A percentile compares a stretch with the other conserved stretches of the same genome.
Evolutionary conservation across 2,888 invertebrate species (phyloP).

Genomic region (Allophyes oxyacanthae): DNA sequence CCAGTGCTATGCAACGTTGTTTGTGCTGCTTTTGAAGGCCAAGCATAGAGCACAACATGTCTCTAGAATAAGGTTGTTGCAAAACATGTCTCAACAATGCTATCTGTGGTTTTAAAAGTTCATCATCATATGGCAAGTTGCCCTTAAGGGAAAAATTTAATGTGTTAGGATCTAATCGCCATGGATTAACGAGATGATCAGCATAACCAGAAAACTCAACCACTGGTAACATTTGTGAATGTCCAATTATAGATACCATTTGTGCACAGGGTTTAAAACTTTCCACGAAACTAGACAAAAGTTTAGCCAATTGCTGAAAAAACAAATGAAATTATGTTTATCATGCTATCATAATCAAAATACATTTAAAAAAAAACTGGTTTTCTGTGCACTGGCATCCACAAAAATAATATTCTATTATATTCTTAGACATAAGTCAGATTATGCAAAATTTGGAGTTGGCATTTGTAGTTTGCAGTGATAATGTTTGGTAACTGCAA

Average conservation of each 20-base stretch:
- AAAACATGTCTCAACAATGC: slow-evolving; percentile 96
- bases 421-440: too few species aligned
- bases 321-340: neutral
- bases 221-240: slow-evolving; percentile 97
- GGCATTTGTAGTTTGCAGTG: too few species aligned
- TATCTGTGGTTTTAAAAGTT: slow-evolving; percentile 96
- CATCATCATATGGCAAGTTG: slow-evolving; percentile 96
- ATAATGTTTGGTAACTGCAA: too few species aligned
- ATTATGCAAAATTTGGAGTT: too few species aligned
- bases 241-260: slow-evolving; percentile 98
- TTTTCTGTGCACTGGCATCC: too few species aligned
- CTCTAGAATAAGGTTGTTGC: slow-evolving; percentile 98
- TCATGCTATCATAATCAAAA: too few species aligned
- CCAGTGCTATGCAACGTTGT: slow-evolving; percentile 95
- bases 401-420: too few species aligned
- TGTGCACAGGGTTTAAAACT: slow-evolving; percentile 98
- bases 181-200: slow-evolving; percentile 96
- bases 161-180: slow-evolving; percentile 97
- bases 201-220: slow-evolving; percentile 98
- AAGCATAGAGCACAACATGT: slow-evolving; percentile 98
- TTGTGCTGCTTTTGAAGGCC: slow-evolving; percentile 98
- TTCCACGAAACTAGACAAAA: slow-evolving; percentile 96
- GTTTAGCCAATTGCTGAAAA: slow-evolving; percentile 94
- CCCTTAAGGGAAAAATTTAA: slow-evolving; percentile 90
- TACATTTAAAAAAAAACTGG: too few species aligned